These are phyloP conservation scores for Lacanobia wlatinum DNA, from an alignment of 2,888 invertebrate genomes.

Conservation along the genomic window DNA sequence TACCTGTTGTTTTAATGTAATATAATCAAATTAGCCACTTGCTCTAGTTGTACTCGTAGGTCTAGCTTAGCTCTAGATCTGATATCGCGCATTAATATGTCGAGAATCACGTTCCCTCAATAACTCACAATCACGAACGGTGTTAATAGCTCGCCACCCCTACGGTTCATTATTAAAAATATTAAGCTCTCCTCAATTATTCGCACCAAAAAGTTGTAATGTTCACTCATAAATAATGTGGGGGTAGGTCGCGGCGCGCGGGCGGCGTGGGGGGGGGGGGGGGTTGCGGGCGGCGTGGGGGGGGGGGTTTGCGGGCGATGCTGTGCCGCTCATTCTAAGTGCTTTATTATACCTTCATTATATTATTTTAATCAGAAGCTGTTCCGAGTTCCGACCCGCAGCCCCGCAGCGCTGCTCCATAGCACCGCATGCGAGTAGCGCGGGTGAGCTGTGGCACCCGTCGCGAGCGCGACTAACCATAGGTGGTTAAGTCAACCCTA, in stretches of 20 bases:
- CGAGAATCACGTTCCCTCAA: too few species aligned
- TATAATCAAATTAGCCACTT: too few species aligned
- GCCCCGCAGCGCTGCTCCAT: background rate
- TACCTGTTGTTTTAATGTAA: too few species aligned
- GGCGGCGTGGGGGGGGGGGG: background rate
- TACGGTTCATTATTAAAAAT: conserved; percentile 27
- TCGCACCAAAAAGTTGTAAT: conserved; percentile 42
- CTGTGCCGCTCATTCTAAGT: conserved; percentile 5
- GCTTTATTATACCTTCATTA: conserved; percentile 8
- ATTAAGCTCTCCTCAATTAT: conserved; percentile 27
- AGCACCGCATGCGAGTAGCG: too few species aligned
- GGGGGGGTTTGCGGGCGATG: background rate
- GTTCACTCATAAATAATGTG: conserved; percentile 33
- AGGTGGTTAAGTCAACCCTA: too few species aligned
- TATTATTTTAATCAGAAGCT: conserved; percentile 4
- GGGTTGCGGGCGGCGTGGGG: background rate
- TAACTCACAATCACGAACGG: conserved; percentile 6
- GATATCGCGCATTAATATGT: background rate
- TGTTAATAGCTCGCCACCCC: conserved; percentile 20
- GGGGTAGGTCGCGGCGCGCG: background rate
- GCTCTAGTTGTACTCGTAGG: background rate
- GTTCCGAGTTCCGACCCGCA: background rate
- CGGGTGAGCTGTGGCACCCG: too few species aligned
- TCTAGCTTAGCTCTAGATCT: too few species aligned
- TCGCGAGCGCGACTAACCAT: too few species aligned